Evolutionary conservation across 2,113 vertebrate species (phyloP).

Genomic region (Lepidiolamprologus cunningtoni): DNA sequence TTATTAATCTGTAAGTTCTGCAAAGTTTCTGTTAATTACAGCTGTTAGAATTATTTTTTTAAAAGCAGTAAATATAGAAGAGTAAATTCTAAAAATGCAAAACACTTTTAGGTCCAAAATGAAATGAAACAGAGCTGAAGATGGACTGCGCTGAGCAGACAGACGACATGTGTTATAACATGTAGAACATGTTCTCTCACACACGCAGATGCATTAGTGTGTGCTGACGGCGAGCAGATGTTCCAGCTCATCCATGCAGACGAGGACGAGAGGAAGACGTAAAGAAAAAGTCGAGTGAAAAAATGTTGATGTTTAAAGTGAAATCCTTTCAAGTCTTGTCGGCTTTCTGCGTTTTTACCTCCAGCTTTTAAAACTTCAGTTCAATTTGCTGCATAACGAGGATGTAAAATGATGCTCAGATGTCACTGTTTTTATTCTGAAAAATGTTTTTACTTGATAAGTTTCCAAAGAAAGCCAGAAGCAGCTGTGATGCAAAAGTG

Average conservation of each 20-base stretch:
- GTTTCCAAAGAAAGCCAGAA: not conserved
- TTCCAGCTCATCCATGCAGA: not conserved
- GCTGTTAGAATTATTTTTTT: rapidly evolving
- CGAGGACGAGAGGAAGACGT: not conserved
- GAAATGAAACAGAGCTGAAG: not conserved
- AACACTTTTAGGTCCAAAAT: not conserved
- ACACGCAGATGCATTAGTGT: not conserved
- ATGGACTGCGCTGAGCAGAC: not conserved
- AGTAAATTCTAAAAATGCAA: not conserved
- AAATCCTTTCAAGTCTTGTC: not conserved
- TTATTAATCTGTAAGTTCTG: not conserved
- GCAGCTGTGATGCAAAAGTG: not conserved
- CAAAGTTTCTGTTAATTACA: not conserved
- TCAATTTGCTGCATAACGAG: not conserved
- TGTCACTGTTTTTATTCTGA: rapidly evolving
- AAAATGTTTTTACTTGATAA: not conserved
- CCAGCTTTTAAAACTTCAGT: not conserved
- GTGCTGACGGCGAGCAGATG: conserved; percentile 23
- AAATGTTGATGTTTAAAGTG: not conserved
- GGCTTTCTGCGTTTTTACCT: not conserved
- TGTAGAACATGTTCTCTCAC: too few relatives aligned
- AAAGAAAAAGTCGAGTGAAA: not conserved
- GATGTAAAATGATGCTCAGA: not conserved
- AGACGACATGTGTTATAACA: not conserved
- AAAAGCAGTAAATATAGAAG: rapidly evolving